Conservation (phyloP, 2,888 invertebrate species). For the Melieria picta region DNA sequence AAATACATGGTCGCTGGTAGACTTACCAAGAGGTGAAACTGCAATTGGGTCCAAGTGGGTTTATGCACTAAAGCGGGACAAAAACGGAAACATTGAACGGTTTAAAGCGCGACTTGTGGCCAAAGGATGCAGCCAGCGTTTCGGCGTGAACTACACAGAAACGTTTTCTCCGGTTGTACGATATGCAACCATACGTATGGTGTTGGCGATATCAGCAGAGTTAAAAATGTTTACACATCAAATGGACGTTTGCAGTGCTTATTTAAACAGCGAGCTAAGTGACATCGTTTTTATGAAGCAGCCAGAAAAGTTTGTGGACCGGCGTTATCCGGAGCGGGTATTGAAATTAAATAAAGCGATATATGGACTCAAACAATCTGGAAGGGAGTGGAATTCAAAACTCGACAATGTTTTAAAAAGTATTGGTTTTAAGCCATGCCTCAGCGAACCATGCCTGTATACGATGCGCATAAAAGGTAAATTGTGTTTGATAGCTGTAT, state of each 20-base stretch:
- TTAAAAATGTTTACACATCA: conserved; percentile 39
- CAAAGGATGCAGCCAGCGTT: conserved; percentile 41
- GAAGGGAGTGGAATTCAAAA: conserved; percentile 44
- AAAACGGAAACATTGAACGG: conserved; percentile 36
- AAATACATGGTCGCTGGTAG: conserved; percentile 33
- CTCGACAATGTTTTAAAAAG: conserved; percentile 34
- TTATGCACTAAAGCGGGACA: conserved; percentile 31
- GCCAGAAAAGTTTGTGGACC: conserved; percentile 38
- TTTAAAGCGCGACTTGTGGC: conserved; percentile 41
- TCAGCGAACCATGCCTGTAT: conserved; percentile 42
- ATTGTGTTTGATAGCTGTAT: conserved; percentile 14
- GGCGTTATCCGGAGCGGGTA: conserved; percentile 39
- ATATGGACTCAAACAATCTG: conserved; percentile 47
- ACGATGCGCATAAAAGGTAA: conserved; percentile 21
- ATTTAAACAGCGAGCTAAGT: conserved; percentile 38
- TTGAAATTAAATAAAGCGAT: conserved; percentile 44
- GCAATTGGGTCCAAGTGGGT: conserved; percentile 39
- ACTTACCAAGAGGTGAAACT: conserved; percentile 31
- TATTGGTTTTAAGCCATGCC: conserved; percentile 38
- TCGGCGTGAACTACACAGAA: conserved; percentile 36
- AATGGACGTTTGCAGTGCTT: conserved; percentile 39
- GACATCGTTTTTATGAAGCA: conserved; percentile 43
- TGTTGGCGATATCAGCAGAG: conserved; percentile 42
- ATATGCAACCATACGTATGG: conserved; percentile 38
- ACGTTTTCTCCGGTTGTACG: conserved; percentile 31